Base-by-base conservation (phyloP, 1,140 invertebrate species). In the Temnothorax nylanderi region DNA sequence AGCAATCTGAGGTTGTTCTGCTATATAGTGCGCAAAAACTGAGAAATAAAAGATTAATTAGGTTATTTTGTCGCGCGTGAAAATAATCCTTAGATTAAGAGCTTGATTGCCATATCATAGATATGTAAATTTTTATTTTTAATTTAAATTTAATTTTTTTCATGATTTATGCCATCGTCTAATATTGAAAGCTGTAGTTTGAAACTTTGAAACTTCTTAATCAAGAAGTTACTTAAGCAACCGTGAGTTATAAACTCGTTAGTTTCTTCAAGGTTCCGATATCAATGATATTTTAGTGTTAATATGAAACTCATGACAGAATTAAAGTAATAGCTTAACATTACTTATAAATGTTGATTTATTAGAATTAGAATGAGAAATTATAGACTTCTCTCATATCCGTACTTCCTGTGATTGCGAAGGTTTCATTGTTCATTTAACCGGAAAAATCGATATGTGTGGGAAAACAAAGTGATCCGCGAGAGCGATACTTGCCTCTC, bases 401-500 rank as follows among this genome's bases (percentile, higher is more conserved):
- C 2, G n/a, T 60, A 82, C n/a, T 72, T 84, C 41, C 69, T 58
- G n/a, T n/a, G 44, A 65, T 67, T 41, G 64, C 1, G 16, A 32
- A 60, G 34, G 26, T 60, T 74, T 74, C 32, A 82, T 74, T 6
- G 18, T 60, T 34, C n/a, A 44, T 41, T 82, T 58, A 49, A 75
- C 51, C 18, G 13, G 41, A 18, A 32, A 74, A 75, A 84, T 84
- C 54, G 54, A 84, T 62, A 18, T 32, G 21, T 37, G 41, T 16
- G 51, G 13, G 21, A 72, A 72, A 69, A 34, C 34, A 69, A 80
- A 74, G 67, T 81, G 47, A 69, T 49, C 47, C 3, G 21, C 13
- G 54, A 74, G 44, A 72, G 60, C 21, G 74, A 78, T 51, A 65
- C 4, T 78, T 71, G 34, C 47, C 32, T 62, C 56, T 88, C 64